Base-by-base conservation (phyloP, 2,113 vertebrate species). In the Eptesicus fuscus region DNA sequence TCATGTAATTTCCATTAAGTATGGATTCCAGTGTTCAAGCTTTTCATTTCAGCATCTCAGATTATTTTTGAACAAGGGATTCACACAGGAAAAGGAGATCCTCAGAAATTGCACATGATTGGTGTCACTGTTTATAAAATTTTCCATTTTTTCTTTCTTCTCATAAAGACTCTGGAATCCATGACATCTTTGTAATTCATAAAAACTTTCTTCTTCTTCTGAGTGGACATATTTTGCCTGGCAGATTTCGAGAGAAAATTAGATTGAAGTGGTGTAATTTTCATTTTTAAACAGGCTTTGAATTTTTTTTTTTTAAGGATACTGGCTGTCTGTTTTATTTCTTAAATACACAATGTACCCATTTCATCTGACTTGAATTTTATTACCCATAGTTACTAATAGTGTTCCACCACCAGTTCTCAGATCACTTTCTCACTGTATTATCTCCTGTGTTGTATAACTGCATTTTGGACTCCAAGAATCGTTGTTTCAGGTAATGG, bases 1-100 rank as follows among this genome's bases (percentile, higher is more conserved):
- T 95, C 70, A 51, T 78, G 67, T 83, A 70, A 96, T 95, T 95
- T 97, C 32, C 85, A 65, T 95, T 93, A 65, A 95, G 69, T 30
- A 12, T 23, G 1, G 28, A 88, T 92, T 47, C 82, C 16, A 47
- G n/a, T 69, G 17, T 49, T 92, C 77, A 42, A n/a, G 6, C 37
- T 93, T 97, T 96, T 96, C 37, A 69, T 95, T 93, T 74, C 73
- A 88, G 37, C 14, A 16, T 91, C 51, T 96, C 65, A 89, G 51
- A 14, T 91, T 67, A 90, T 93, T 47, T 87, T 80, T 92, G 78
- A 79, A 92, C 65, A 97, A 88, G 9, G 32, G 6, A 2, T 84
- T 96, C 51, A 73, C 35, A 87, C 4, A 90, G 49, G 74, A 83
- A 67, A 35, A 91, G 88, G 71, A 94, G 90, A 91, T 32, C 40